Percentiles rank a stretch among this genome's conserved stretches.
phyloP scores from a whole-genome alignment of 2,797 vertebrate genomes.

The Xerus rutilus region DNA sequence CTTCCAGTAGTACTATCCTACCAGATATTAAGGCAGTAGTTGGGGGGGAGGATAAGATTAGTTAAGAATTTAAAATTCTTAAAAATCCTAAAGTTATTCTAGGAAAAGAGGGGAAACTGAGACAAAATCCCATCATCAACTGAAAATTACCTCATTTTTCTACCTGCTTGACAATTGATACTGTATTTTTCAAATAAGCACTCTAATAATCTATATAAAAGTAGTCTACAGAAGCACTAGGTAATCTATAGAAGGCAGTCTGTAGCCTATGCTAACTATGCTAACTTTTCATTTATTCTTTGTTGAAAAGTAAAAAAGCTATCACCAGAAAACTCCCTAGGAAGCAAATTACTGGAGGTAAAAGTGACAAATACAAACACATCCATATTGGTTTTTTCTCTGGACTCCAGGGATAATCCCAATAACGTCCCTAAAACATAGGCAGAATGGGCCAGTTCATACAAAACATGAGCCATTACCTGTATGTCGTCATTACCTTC shows the following conservation, averaged over 20 bases:
- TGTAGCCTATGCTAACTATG: not conserved
- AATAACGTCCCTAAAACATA: rapidly evolving
- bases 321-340: not conserved
- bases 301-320: not conserved
- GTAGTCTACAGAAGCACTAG: not conserved
- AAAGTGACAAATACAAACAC: not conserved
- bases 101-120: not conserved
- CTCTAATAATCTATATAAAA: not conserved
- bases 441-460: not conserved
- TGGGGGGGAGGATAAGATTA: not conserved
- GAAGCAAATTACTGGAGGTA: not conserved
- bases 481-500: not conserved
- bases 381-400: not conserved
- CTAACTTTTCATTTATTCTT: not conserved
- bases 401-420: not conserved
- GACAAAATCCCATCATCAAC: not conserved
- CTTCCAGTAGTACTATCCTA: not conserved
- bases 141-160: not conserved
- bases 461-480: not conserved
- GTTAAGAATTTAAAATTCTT: not conserved
- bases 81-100: not conserved
- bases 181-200: not conserved
- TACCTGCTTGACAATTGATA: not conserved
- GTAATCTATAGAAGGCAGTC: not conserved
- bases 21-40: not conserved